Evolutionary conservation across 2,888 invertebrate genomes (phyloP), one percentile per base, ranked within the genome.

Genomic region (Clusia tigrina): DNA sequence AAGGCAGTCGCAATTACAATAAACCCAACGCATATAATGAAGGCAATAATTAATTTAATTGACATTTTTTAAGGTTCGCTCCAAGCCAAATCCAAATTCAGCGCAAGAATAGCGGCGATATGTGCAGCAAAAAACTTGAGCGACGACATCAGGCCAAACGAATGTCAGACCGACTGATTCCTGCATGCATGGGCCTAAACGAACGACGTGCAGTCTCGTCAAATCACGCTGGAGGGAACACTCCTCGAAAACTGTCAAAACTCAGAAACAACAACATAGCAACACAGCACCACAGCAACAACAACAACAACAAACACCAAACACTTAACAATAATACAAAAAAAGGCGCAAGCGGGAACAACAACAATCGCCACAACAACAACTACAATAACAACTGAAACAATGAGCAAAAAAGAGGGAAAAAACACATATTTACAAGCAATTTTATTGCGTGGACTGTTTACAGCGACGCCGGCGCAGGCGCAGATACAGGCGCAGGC

Each of bases 21-120:
- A 26, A 48, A 48, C n/a, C n/a, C 48, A 48, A 48, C 18, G 48
- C 20, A n/a, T 15, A 32, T 46, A 54, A 22, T 24, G 48, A 17
- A 70, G 68, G 67, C 72, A 74, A 79, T 81, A 80, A 80, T 80
- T 80, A 79, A 79, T 81, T 78, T 80, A 81, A 81, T 81, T 80
- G 80, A 81, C 81, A 79, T 75, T 65, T 78, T 80, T 78, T 71
- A 73, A 72, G 79, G 79, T 69, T 54, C 25, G 59, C 54, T n/a
- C 59, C 37, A 60, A 1, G 25, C n/a, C n/a, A n/a, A n/a, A n/a
- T n/a, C n/a, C n/a, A 26, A 54, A 54, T 17, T 17, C 2, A 56
- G 1, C 26, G 2, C 2, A 42, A 56, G 26, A 54, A 25, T 18
- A 12, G n/a, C n/a, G 18, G 9, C n/a, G 15, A 10, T 17, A 48